Percentiles rank a stretch among this genome's conserved stretches.
These are phyloP conservation scores for Syritta pipiens DNA, from an alignment of 2,888 invertebrate species.

Conservation along the genomic window DNA sequence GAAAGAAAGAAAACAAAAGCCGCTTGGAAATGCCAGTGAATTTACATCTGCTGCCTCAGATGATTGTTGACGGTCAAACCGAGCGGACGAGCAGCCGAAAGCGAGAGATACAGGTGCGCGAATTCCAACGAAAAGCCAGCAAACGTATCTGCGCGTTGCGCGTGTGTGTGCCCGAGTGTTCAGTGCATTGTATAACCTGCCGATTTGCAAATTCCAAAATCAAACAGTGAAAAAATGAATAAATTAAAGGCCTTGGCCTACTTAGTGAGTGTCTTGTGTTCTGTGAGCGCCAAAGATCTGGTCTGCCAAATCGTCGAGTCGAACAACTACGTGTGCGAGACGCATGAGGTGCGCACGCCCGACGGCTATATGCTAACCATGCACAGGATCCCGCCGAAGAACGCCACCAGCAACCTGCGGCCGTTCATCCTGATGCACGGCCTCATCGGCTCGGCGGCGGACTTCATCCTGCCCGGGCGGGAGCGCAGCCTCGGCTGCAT, in stretches of 20 bases:
- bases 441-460: slow-evolving; percentile 75
- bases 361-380: slow-evolving; percentile 75
- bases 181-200: slow-evolving; percentile 27
- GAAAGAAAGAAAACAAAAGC: not conserved
- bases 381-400: slow-evolving; percentile 74
- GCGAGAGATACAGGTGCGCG: slow-evolving; percentile 15
- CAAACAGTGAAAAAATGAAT: slow-evolving; percentile 34
- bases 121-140: not conserved
- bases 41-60: slow-evolving; percentile 64
- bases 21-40: slow-evolving; percentile 37
- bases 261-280: slow-evolving; percentile 38
- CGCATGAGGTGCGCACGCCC: slow-evolving; percentile 73
- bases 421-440: slow-evolving; percentile 76
- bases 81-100: slow-evolving; percentile 53
- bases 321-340: slow-evolving; percentile 73
- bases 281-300: slow-evolving; percentile 69
- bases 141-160: slow-evolving; percentile 31
- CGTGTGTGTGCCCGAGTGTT: slow-evolving; percentile 4
- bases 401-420: slow-evolving; percentile 15
- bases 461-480: slow-evolving; percentile 74
- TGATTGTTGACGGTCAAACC: slow-evolving; percentile 63
- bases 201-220: slow-evolving; percentile 31
- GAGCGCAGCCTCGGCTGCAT: slow-evolving; percentile 72
- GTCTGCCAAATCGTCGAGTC: slow-evolving; percentile 73
- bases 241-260: slow-evolving; percentile 19